Base-by-base conservation (phyloP, 2,113 vertebrate genomes). In the Erpornis zantholeuca region DNA sequence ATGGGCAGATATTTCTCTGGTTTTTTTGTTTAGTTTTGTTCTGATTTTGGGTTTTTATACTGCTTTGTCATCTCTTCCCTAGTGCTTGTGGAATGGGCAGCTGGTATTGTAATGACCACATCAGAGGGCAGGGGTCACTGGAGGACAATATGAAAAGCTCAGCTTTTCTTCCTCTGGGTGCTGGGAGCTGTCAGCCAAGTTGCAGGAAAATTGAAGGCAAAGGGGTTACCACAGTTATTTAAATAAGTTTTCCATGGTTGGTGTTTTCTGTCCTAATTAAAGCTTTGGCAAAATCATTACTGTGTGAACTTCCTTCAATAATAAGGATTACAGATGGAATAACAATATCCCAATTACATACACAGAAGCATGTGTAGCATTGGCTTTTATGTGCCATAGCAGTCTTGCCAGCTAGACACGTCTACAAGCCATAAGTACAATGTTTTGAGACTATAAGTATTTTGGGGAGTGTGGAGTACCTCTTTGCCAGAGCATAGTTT, bases 81-180 rank as follows among this genome's bases (percentile, higher is more conserved):
- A 47, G 68, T 42, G 54, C 61, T 70, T 84, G 36, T 72, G 85
- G 69, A 95, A 92, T 77, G 77, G 72, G 42, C 75, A 88, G 38
- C 66, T 94, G 70, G 36, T 90, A 52, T 84, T 94, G 79, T 91
- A 96, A 66, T 90, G 87, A 94, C 71, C 81, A 69, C 82, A 70
- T 89, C 47, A 75, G 73, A 94, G 80, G 73, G 44, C 82, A 91
- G 82, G 87, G 88, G 68, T 89, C 91, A 91, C 88, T 94, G 87
- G 80, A 94, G 79, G 84, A 89, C 53, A 94, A 35, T 68, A 83
- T 59, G 79, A 90, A 77, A 71, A 88, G n/a, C 63, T 91, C 68
- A 65, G 36, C 56, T 86, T 92, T 92, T 88, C 57, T 80, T 86
- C 23, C 42, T 54, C 35, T 65, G 38, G 27, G 4, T 76, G 54